phyloP scores from a whole-genome alignment of 2,888 invertebrate species.

The Drosophila neoperkinsi region DNA sequence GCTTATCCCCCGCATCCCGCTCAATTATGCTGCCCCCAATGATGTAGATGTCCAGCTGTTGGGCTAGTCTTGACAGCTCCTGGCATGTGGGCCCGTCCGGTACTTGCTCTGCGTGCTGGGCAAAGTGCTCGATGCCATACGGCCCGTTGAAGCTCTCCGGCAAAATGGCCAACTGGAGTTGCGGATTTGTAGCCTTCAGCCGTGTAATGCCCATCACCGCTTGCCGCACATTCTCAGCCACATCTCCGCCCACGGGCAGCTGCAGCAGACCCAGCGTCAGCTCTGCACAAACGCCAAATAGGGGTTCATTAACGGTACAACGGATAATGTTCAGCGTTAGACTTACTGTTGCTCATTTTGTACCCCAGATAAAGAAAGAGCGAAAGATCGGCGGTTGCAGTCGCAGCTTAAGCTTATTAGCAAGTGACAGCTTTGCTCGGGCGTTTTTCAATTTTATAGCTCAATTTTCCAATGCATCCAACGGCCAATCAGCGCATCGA shows the following conservation, averaged over 20 bases:
- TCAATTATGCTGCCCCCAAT: constrained; percentile 97
- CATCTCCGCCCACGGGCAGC: constrained; percentile 69
- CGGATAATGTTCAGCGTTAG: constrained; percentile 20
- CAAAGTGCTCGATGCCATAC: constrained; percentile 92
- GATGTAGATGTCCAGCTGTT: constrained; percentile 90
- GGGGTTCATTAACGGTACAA: constrained; percentile 42
- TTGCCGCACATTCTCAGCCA: constrained; percentile 66
- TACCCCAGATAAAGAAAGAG: not conserved
- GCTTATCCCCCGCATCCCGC: constrained; percentile 86
- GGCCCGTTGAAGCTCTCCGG: constrained; percentile 98
- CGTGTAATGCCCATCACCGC: constrained; percentile 70
- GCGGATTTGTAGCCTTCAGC: constrained; percentile 74
- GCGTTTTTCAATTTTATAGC: constrained; percentile 43
- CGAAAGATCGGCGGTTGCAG: not conserved
- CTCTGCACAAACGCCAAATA: constrained; percentile 43
- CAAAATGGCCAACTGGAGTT: constrained; percentile 87
- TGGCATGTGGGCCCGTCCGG: constrained; percentile 91
- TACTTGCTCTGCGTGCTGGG: constrained; percentile 93
- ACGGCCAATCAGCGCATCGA: constrained; percentile 23
- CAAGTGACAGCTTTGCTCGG: constrained; percentile 21
- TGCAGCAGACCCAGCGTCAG: constrained; percentile 80
- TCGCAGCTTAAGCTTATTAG: constrained; percentile 10
- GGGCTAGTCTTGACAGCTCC: constrained; percentile 90
- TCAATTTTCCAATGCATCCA: constrained; percentile 25
- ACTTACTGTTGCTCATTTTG: constrained; percentile 50